A percentile compares a stretch with the other conserved stretches of the same genome.
Conservation (phyloP, 2,888 invertebrate genomes). For the Caenorhabditis macrosperma region DNA sequence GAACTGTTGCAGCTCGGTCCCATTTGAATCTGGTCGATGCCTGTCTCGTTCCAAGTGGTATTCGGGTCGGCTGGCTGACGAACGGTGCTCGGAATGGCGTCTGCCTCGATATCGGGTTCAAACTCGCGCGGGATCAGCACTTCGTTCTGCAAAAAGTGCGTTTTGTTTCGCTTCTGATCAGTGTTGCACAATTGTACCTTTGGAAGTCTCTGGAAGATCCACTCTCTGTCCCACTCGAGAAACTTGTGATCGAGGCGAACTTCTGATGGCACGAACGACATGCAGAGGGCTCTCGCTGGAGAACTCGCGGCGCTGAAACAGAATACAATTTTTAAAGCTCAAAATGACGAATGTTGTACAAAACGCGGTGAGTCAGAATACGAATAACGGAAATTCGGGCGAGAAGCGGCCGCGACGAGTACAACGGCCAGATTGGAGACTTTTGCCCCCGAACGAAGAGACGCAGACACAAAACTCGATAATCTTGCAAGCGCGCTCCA, state of each 20-base stretch:
- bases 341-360: neutral
- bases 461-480: constrained; percentile 19
- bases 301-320: neutral
- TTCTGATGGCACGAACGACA: constrained; percentile 67
- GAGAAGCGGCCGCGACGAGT: neutral
- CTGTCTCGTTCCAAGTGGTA: constrained; percentile 63
- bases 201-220: constrained; percentile 67
- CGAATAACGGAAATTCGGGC: too few species aligned
- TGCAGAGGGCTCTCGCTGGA: constrained; percentile 13
- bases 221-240: constrained; percentile 68
- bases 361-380: too few species aligned
- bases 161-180: too few species aligned
- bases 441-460: too few species aligned
- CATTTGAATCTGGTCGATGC: constrained; percentile 67
- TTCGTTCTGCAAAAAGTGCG: constrained; percentile 67
- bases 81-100: constrained; percentile 64
- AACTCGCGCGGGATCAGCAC: constrained; percentile 69
- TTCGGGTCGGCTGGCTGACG: constrained; percentile 58
- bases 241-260: constrained; percentile 61
- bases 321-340: neutral
- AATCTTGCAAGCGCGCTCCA: constrained; percentile 36
- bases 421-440: neutral
- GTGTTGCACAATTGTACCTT: constrained; percentile 45
- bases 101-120: constrained; percentile 72
- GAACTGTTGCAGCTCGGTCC: constrained; percentile 38